Base-by-base conservation (phyloP, 2,888 invertebrate species). In the Endotricha flammealis region DNA sequence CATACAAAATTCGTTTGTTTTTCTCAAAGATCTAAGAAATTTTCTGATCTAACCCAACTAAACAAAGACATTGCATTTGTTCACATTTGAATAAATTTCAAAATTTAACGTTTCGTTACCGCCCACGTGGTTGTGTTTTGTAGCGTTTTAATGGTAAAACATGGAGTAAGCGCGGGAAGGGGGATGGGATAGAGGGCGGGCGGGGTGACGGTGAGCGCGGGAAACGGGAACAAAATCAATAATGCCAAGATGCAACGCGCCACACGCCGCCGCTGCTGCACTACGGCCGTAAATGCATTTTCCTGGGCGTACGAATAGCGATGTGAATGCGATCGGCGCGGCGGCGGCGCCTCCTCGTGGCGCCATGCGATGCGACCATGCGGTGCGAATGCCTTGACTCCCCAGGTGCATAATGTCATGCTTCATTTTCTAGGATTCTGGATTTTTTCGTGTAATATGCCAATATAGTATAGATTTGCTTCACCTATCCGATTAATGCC, bases 181-280 rank as follows among this genome's bases (percentile, higher is more conserved):
- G 42, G 33, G 43, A 50, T 38, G 44, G 36, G 48, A 47, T 51
- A 41, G 45, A 43, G 49, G 46, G 36, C 38, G 48, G 37, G 29
- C 13, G 40, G 33, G 50, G 44, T 44, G 42, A 50, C 39, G 46
- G 46, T 44, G 40, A 57, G 52, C 57, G 63, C 62, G 62, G 60
- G 59, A 59, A 64, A 56, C 49, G 50, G 54, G 56, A 58, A 62
- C 55, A 59, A 63, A 69, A 73, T 71, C 70, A 65, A 73, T 73
- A 71, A 53, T 43, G 55, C 51, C 55, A 64, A 65, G 66, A 47
- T 47, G 47, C 47, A 47, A 14, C 38, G 34, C n/a, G 12, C 33
- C 36, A 35, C 22, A 9, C 24, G 23, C 12, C 10, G 28, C 32
- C 12, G 14, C 29, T 27, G 27, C 24, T 38, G 37, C 42, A 27